Conservation (phyloP, 1,140 invertebrate species). For the Procambarus virginalis region DNA sequence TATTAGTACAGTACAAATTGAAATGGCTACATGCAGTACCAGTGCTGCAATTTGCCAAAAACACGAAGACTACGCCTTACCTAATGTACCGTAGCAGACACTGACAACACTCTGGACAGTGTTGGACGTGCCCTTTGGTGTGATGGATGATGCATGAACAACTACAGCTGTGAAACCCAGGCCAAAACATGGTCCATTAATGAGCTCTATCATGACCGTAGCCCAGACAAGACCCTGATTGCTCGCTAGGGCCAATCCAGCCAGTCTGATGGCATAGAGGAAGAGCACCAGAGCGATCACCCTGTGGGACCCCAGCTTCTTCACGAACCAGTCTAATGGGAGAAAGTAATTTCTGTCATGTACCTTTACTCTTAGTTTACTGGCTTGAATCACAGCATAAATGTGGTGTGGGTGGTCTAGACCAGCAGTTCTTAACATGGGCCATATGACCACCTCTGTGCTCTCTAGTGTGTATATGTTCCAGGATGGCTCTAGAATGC, state of each 20-base stretch:
- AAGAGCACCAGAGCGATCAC: conserved; percentile 36
- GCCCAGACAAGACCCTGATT: neutral
- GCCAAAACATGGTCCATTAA: conserved; percentile 42
- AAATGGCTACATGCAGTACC: neutral
- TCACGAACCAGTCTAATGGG: conserved; percentile 36
- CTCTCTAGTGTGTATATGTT: too few species aligned
- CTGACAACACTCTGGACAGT: conserved; percentile 26
- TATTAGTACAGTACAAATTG: neutral
- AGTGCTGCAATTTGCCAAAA: neutral
- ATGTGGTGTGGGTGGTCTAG: too few species aligned
- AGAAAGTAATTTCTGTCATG: neutral
- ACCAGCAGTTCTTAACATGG: too few species aligned
- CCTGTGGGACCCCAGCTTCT: conserved; percentile 12
- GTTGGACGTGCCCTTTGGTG: neutral
- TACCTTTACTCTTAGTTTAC: too few species aligned
- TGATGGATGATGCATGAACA: neutral
- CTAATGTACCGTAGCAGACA: conserved; percentile 33
- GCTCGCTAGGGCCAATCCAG: conserved; percentile 3
- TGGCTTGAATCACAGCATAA: too few species aligned
- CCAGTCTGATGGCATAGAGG: conserved; percentile 30
- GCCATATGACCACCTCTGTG: too few species aligned
- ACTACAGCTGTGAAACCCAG: conserved; percentile 27
- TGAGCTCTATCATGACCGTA: conserved; percentile 15
- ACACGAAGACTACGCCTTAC: neutral
- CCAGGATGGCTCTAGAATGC: too few species aligned